Base-by-base conservation (phyloP, 2,113 vertebrate species). In the Capra hircus region DNA sequence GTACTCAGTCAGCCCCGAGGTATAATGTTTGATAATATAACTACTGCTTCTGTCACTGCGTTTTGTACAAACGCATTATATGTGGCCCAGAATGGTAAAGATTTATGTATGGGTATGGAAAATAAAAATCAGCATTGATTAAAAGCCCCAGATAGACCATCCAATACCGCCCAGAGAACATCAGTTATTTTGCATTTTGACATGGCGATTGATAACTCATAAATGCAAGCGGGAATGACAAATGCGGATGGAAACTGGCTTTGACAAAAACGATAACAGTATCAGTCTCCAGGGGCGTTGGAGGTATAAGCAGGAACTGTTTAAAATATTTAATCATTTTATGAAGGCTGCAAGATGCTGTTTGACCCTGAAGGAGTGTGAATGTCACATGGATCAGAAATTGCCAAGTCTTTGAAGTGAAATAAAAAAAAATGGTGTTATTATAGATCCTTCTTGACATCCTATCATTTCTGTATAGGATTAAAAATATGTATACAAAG, bases 241-340 rank as follows among this genome's bases (percentile, higher is more conserved):
- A 99, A 99, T 99, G 99, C 99, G 98, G 99, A 99, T 99, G 99
- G 99, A 99, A 99, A 99, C 99, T 99, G 99, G 99, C 99, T 99
- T 99, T 99, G 99, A 99, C 99, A 99, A 99, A 99, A 99, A 99
- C 99, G 99, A 99, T 99, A 99, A 99, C 99, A 99, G 99, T 99
- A 99, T 99, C 99, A 99, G 99, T 99, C 99, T 99, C 99, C 98
- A 99, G 99, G 99, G 99, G 99, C 99, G 97, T 99, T 99, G 99
- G 99, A 99, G 99, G 99, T 99, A 99, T 99, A 99, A 99, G 99
- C 99, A 99, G 99, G 99, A 99, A 99, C 99, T 99, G 99, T 99
- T 99, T 99, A 99, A 99, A 99, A 99, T 99, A 99, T 99, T 99
- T 99, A 99, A 99, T 99, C 99, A 99, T 99, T 99, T 99, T 99